Conservation (phyloP, 1,140 invertebrate species). For the Heliconius eleuchia region DNA sequence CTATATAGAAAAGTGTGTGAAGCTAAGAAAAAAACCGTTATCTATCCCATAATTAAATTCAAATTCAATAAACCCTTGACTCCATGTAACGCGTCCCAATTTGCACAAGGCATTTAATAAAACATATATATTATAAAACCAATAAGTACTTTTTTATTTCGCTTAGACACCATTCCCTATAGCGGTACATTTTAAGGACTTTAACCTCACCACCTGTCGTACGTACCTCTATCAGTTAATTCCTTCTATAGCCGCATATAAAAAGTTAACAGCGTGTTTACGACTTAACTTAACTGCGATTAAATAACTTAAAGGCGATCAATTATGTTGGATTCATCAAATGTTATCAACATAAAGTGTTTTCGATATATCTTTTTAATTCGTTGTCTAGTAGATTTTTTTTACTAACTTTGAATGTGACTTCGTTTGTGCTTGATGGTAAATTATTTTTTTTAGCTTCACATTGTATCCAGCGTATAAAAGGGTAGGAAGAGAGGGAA, state of each 20-base stretch:
- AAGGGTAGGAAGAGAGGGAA: no score
- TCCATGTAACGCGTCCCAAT: no score
- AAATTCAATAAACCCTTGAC: no score
- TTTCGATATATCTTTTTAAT: slow-evolving; percentile 19
- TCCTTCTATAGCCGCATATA: slow-evolving; percentile 8
- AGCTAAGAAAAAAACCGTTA: no score
- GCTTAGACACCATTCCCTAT: neutral
- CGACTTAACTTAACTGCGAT: slow-evolving; percentile 1
- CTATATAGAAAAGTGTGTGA: no score
- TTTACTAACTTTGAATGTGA: no score
- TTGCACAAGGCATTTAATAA: neutral
- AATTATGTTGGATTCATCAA: slow-evolving; percentile 17
- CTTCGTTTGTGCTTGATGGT: no score
- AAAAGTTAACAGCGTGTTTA: slow-evolving; percentile 19
- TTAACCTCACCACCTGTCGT: neutral
- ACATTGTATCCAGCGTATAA: no score
- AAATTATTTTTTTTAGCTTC: no score
- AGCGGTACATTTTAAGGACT: neutral
- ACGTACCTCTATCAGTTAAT: slow-evolving; percentile 6
- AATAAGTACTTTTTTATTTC: neutral
- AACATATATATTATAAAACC: neutral
- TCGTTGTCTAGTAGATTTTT: neutral
- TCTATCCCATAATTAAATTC: no score
- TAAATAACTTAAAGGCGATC: slow-evolving; percentile 1
- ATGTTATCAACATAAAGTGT: slow-evolving; percentile 9